A percentile compares a stretch with the other conserved stretches of the same genome.
phyloP scores from a whole-genome alignment of 2,888 invertebrate genomes.

The Tetranychus truncatus region DNA sequence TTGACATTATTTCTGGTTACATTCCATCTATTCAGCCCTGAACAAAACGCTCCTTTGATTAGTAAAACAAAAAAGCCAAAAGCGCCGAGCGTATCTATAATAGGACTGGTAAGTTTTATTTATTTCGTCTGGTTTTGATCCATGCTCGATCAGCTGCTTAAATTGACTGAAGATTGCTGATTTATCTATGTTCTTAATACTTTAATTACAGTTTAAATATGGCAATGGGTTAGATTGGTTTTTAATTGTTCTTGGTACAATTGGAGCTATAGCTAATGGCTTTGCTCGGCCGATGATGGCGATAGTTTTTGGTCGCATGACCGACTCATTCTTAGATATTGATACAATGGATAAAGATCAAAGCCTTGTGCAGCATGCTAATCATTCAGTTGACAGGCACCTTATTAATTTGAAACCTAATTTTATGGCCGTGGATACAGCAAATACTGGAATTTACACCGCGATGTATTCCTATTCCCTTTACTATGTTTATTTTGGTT shows the following conservation, averaged over 20 bases:
- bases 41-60: too few relatives aligned
- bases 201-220: slow-evolving; percentile 34
- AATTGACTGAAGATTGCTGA: too few relatives aligned
- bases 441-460: background rate
- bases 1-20: too few relatives aligned
- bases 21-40: too few relatives aligned
- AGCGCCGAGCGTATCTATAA: too few relatives aligned
- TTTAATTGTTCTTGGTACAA: slow-evolving; percentile 27
- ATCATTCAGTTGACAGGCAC: background rate
- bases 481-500: background rate
- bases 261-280: slow-evolving; percentile 35
- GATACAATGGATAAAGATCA: slow-evolving; percentile 3
- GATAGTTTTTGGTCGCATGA: slow-evolving; percentile 39
- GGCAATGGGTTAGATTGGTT: slow-evolving; percentile 31
- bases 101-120: too few relatives aligned
- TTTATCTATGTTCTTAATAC: too few relatives aligned
- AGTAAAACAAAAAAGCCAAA: too few relatives aligned
- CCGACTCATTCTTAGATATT: slow-evolving; percentile 36
- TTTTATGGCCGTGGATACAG: too few relatives aligned
- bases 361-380: background rate
- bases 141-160: too few relatives aligned
- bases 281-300: slow-evolving; percentile 39
- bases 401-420: background rate
- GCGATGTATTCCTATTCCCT: background rate
- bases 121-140: too few relatives aligned